Conservation (phyloP, 2,888 invertebrate species). For the Eueremaeus valkanovi region DNA sequence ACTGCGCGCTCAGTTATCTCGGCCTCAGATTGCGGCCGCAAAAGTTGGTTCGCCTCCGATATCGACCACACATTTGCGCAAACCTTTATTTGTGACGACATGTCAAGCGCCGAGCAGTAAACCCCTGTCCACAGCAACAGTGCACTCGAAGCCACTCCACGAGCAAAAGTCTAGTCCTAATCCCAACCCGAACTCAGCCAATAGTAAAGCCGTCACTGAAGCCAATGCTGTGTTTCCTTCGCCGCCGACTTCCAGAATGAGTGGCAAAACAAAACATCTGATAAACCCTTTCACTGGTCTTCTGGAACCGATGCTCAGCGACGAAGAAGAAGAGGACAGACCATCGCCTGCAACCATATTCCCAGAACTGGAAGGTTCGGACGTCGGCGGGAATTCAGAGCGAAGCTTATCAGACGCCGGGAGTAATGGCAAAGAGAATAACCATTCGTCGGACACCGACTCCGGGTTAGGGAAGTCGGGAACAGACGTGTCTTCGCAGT, state of each 20-base stretch:
- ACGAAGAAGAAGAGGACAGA: slow-evolving; percentile 56
- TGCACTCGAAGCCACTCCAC: background rate
- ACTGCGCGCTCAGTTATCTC: slow-evolving; percentile 41
- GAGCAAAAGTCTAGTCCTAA: slow-evolving; percentile 22
- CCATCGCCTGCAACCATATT: slow-evolving; percentile 44
- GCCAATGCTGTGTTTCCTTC: slow-evolving; percentile 41
- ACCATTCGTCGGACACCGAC: slow-evolving; percentile 46
- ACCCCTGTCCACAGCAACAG: background rate
- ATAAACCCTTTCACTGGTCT: slow-evolving; percentile 84
- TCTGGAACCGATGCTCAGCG: slow-evolving; percentile 69
- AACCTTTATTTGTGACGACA: slow-evolving; percentile 15
- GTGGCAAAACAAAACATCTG: slow-evolving; percentile 63
- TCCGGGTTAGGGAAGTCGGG: slow-evolving; percentile 46
- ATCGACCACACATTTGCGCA: slow-evolving; percentile 35
- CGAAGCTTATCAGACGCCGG: slow-evolving; percentile 44
- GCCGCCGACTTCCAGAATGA: slow-evolving; percentile 41
- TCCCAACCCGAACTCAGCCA: background rate
- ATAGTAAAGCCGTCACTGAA: slow-evolving; percentile 3
- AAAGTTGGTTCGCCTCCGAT: slow-evolving; percentile 43
- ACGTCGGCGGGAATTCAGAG: slow-evolving; percentile 45
- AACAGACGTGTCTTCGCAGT: slow-evolving; percentile 45
- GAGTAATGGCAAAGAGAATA: slow-evolving; percentile 44
- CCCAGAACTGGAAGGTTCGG: slow-evolving; percentile 44
- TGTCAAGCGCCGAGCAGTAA: background rate
- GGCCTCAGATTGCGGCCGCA: slow-evolving; percentile 15